Percentiles rank a stretch among this genome's conserved stretches.
Evolutionary conservation across 2,797 vertebrate genomes (phyloP).

Genomic region (Myotis findleyi): DNA sequence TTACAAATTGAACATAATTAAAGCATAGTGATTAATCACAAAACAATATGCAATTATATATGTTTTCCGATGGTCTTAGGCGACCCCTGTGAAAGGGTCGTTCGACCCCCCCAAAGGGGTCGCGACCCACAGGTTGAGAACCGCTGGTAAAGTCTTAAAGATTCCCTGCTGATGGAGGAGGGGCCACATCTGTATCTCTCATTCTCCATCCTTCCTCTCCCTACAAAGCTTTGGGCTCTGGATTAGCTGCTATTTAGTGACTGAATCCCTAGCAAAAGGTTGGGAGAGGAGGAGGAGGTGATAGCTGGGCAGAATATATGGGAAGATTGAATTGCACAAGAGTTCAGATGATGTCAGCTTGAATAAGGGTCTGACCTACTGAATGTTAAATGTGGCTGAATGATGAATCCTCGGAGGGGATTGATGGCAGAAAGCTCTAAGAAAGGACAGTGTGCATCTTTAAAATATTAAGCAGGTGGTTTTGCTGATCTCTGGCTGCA

Average conservation of each 20-base stretch:
- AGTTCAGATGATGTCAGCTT: background rate
- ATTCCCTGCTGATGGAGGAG: background rate
- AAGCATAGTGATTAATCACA: too few species aligned
- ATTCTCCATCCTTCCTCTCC: background rate
- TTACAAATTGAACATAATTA: too few species aligned
- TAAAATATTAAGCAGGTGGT: conserved; percentile 66
- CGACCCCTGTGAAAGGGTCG: too few species aligned
- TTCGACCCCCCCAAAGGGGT: too few species aligned
- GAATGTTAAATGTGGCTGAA: conserved; percentile 21
- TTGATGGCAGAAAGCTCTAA: background rate
- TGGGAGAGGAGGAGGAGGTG: background rate
- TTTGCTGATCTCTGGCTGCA: conserved; percentile 48
- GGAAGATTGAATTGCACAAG: background rate
- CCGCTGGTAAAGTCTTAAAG: background rate
- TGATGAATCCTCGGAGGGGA: conserved; percentile 11
- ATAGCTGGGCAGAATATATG: background rate
- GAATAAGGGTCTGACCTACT: conserved; percentile 15
- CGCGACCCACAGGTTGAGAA: too few species aligned
- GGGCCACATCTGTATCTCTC: background rate
- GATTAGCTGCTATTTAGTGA: conserved; percentile 49
- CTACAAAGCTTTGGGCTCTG: background rate
- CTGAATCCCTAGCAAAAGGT: conserved; percentile 12
- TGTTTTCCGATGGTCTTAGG: too few species aligned
- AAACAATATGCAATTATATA: too few species aligned
- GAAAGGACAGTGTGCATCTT: background rate